Evolutionary conservation across 1,140 invertebrate species (phyloP).

Genomic region (Apocrypta bakeri): DNA sequence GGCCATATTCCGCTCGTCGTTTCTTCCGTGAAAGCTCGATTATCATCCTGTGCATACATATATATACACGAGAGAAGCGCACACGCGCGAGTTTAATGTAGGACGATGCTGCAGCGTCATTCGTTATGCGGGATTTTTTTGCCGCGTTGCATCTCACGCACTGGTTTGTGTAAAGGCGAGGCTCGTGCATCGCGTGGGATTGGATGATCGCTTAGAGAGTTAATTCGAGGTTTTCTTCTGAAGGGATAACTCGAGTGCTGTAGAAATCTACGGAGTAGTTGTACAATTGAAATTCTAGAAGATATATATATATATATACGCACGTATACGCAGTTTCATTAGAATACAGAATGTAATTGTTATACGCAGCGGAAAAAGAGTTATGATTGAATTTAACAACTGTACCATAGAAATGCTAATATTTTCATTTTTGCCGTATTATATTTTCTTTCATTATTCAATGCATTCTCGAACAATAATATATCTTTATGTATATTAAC

Average conservation of each 20-base stretch:
- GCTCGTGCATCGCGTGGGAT: neutral
- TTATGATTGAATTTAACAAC: neutral
- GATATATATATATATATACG: too few relatives aligned
- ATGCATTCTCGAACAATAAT: neutral
- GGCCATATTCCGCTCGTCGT: neutral
- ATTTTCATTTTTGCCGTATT: neutral
- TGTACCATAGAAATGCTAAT: neutral
- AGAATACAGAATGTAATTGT: too few relatives aligned
- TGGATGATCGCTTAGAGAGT: neutral
- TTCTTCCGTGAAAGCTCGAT: neutral
- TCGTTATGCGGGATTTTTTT: neutral
- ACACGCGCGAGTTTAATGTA: conserved; percentile 7
- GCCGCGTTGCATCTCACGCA: neutral
- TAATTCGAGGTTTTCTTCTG: neutral
- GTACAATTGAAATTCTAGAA: too few relatives aligned
- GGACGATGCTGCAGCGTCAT: conserved; percentile 12
- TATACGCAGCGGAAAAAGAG: neutral
- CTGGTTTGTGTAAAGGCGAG: neutral
- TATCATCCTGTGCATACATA: neutral
- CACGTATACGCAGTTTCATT: too few relatives aligned
- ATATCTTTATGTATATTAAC: neutral
- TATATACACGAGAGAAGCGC: neutral
- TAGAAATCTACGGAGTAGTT: neutral
- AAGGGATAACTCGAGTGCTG: neutral
- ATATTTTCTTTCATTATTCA: neutral